These are phyloP conservation scores for Colaptes auratus DNA, from an alignment of 2,113 vertebrate genomes.

Conservation along the genomic window DNA sequence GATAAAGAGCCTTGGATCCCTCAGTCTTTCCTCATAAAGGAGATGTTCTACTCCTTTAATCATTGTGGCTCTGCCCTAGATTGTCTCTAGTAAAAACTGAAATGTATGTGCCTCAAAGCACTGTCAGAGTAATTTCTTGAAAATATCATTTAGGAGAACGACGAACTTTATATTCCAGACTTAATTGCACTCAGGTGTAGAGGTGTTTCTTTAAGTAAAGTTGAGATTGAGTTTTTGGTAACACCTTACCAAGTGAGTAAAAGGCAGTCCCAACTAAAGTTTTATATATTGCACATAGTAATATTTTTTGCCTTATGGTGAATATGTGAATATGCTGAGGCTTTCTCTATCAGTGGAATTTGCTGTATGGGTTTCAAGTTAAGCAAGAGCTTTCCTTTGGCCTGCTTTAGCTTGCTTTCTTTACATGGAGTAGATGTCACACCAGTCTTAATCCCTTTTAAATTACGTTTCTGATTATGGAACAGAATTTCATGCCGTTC, in stretches of 20 bases:
- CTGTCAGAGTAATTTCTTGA: not conserved
- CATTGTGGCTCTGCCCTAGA: too few species aligned
- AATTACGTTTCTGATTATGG: constrained; percentile 41
- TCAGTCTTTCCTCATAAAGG: too few species aligned
- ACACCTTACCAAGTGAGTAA: not conserved
- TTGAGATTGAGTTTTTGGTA: not conserved
- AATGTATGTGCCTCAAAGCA: not conserved
- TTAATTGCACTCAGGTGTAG: not conserved
- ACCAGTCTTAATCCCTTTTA: constrained; percentile 44
- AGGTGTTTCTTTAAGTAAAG: constrained; percentile 24
- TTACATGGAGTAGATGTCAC: not conserved
- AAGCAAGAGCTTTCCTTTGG: not conserved
- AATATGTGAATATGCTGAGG: not conserved
- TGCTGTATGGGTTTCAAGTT: not conserved
- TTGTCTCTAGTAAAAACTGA: not conserved
- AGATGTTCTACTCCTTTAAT: too few species aligned
- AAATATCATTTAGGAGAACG: not conserved
- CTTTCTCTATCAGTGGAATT: not conserved
- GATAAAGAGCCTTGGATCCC: too few species aligned
- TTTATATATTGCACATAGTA: not conserved
- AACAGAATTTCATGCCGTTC: not conserved
- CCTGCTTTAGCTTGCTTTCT: not conserved
- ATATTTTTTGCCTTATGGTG: not conserved
- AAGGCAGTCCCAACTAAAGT: not conserved
- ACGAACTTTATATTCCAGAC: not conserved